phyloP scores from a whole-genome alignment of 1,140 invertebrate species.

The Rhopalosiphum padi region DNA sequence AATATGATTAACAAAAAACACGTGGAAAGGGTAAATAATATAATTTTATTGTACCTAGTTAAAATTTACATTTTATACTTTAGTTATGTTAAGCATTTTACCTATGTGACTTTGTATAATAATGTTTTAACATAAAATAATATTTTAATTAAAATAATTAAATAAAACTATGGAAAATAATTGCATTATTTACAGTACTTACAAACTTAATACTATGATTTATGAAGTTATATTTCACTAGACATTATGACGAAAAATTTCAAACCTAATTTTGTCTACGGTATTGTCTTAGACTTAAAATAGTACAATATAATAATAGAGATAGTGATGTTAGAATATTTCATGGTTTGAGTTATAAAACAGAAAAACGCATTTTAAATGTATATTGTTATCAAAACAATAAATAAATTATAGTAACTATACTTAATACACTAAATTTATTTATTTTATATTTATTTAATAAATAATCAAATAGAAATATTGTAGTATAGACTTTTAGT shows the following conservation, averaged over 20 bases:
- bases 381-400: not conserved
- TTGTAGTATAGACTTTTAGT: too few relatives aligned
- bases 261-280: too few relatives aligned
- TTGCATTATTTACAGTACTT: not conserved
- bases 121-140: not conserved
- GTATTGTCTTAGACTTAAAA: not conserved
- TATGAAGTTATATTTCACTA: not conserved
- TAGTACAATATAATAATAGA: too few relatives aligned
- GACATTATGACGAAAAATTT: not conserved
- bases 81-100: not conserved
- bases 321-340: too few relatives aligned
- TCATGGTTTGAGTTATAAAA: too few relatives aligned
- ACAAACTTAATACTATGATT: not conserved
- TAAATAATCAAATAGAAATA: too few relatives aligned
- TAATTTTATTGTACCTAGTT: not conserved
- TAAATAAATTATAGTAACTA: not conserved
- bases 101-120: not conserved
- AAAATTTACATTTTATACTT: not conserved
- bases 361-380: not conserved
- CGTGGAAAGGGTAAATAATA: conserved; percentile 10
- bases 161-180: not conserved
- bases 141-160: not conserved
- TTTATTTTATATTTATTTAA: not conserved
- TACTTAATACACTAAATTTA: not conserved
- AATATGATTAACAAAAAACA: not conserved